Conservation (phyloP, 2,797 vertebrate species). For the Enoplosus armatus region DNA sequence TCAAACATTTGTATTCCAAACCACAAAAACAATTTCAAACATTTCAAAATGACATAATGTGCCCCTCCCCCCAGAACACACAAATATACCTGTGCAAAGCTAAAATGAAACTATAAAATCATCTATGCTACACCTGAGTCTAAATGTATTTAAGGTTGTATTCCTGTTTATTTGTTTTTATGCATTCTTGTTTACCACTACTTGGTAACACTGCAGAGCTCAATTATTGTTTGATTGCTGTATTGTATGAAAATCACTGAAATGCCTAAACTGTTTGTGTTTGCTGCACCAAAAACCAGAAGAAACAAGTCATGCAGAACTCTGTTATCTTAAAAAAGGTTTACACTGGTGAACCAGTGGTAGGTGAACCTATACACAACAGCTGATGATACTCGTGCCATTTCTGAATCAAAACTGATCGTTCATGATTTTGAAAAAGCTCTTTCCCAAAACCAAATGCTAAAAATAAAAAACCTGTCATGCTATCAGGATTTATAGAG, state of each 20-base stretch:
- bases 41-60: constrained; percentile 75
- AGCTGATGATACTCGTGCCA: not conserved
- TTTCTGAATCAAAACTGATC: constrained; percentile 3
- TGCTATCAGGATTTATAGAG: not conserved
- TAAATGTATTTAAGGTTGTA: not conserved
- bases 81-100: constrained; percentile 73
- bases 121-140: not conserved
- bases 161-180: constrained; percentile 3
- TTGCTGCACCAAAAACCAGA: constrained; percentile 28
- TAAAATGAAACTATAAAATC: constrained; percentile 42
- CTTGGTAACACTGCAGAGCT: not conserved
- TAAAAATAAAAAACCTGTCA: not conserved
- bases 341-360: constrained; percentile 9
- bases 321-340: not conserved
- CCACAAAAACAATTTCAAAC: constrained; percentile 85
- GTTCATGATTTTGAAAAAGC: not conserved
- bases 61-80: constrained; percentile 44
- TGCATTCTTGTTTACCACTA: not conserved
- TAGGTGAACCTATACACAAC: not conserved
- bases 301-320: constrained; percentile 15
- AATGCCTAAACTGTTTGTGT: not conserved
- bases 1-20: constrained; percentile 86
- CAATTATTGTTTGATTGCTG: not conserved
- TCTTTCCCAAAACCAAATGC: not conserved
- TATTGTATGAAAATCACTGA: not conserved